Conservation (phyloP, 1,140 invertebrate genomes). For the Gryllus bimaculatus region DNA sequence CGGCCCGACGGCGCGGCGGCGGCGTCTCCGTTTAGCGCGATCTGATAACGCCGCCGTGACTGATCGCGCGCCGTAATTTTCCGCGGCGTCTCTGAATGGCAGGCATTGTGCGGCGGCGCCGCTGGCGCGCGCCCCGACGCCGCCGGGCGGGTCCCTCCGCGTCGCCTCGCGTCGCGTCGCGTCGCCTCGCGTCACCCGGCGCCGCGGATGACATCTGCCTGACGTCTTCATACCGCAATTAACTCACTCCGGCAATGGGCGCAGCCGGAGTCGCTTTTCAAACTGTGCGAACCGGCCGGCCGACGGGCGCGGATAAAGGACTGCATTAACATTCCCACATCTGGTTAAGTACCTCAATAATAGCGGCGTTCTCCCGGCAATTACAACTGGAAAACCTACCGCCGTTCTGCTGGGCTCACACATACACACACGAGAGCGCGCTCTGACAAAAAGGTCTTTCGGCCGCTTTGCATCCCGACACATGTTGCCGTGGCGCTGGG, state of each 20-base stretch:
- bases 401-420: background rate
- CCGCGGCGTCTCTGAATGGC: background rate
- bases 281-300: too few species aligned
- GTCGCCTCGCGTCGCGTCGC: background rate
- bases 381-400: background rate
- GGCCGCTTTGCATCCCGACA: too few species aligned
- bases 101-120: background rate
- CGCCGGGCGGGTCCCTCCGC: too few species aligned
- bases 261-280: too few species aligned
- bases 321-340: background rate
- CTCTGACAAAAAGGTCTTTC: background rate
- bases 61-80: background rate
- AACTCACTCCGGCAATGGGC: background rate
- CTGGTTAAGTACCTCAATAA: background rate
- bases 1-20: too few species aligned
- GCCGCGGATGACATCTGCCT: background rate
- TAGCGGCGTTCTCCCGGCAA: background rate
- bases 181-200: background rate
- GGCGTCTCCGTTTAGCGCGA: background rate
- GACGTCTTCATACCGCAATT: slow-evolving; percentile 3
- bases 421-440: too few species aligned
- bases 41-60: background rate
- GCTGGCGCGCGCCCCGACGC: too few species aligned
- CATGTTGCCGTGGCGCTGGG: background rate
- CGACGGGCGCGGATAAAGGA: background rate